Evolutionary conservation across 1,140 invertebrate genomes (phyloP).

Genomic region (Zophobas atratus): DNA sequence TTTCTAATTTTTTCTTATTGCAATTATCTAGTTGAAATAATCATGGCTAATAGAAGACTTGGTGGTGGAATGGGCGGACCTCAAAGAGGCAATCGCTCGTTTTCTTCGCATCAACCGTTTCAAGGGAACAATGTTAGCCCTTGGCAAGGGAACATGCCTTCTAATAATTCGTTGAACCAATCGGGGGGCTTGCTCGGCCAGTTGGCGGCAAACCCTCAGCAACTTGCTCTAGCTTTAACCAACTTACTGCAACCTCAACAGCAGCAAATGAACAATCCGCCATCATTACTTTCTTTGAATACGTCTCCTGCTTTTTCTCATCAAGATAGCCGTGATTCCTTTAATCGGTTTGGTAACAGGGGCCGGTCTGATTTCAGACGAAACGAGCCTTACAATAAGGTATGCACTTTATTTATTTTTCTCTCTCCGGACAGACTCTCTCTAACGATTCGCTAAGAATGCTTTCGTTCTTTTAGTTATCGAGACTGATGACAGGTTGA

Average conservation of each 20-base stretch:
- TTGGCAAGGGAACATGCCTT: constrained; percentile 63
- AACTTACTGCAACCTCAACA: constrained; percentile 66
- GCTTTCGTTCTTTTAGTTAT: constrained; percentile 20
- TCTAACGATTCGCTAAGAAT: constrained; percentile 2
- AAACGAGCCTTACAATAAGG: constrained; percentile 66
- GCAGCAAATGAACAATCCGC: constrained; percentile 64
- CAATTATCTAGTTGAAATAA: constrained; percentile 58
- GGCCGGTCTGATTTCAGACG: constrained; percentile 66
- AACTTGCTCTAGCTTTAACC: constrained; percentile 66
- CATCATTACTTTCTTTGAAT: constrained; percentile 67
- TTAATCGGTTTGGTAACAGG: constrained; percentile 64
- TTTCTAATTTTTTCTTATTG: constrained; percentile 55
- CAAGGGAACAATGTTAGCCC: constrained; percentile 64
- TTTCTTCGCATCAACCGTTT: constrained; percentile 62
- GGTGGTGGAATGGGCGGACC: constrained; percentile 60
- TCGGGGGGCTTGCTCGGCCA: constrained; percentile 57
- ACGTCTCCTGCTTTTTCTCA: constrained; percentile 64
- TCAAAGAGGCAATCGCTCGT: constrained; percentile 61
- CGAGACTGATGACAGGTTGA: constrained; percentile 34
- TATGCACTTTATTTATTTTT: constrained; percentile 60
- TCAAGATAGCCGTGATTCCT: constrained; percentile 63
- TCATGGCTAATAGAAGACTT: constrained; percentile 66
- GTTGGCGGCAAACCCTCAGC: constrained; percentile 63
- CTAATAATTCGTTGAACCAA: constrained; percentile 60
- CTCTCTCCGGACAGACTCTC: constrained; percentile 40